phyloP scores from a whole-genome alignment of 2,888 invertebrate genomes.

The Drosophila histrio region DNA sequence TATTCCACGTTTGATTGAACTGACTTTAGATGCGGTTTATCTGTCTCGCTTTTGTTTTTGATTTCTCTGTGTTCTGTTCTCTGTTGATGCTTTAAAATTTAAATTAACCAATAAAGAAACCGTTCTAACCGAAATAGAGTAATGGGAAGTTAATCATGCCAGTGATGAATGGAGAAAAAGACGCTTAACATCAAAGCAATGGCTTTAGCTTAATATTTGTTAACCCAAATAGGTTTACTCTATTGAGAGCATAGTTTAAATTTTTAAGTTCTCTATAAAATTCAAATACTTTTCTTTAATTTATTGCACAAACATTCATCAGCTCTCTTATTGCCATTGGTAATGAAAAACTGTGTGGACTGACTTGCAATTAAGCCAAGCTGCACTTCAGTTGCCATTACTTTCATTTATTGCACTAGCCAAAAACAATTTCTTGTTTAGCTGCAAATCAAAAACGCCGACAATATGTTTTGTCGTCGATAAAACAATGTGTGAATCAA shows the following conservation, averaged over 20 bases:
- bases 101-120: background rate
- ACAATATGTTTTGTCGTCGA: constrained; percentile 9
- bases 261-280: no score
- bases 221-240: no score
- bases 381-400: constrained; percentile 18
- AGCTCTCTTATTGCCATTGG: background rate
- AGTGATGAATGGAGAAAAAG: background rate
- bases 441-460: constrained; percentile 44
- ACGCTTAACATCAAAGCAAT: background rate
- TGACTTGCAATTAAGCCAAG: constrained; percentile 27
- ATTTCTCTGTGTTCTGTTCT: background rate
- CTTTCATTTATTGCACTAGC: constrained; percentile 52
- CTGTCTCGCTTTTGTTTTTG: background rate
- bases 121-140: background rate
- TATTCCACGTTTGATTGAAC: constrained; percentile 26
- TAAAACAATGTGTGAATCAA: constrained; percentile 21
- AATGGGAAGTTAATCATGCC: background rate
- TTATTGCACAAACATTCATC: background rate
- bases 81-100: background rate
- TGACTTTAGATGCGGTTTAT: background rate
- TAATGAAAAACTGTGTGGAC: constrained; percentile 13
- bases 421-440: constrained; percentile 24
- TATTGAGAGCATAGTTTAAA: no score
- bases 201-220: no score
- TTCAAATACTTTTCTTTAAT: background rate